These are phyloP conservation scores for Macrobrachium rosenbergii DNA, from an alignment of 1,140 invertebrate genomes.

Conservation along the genomic window DNA sequence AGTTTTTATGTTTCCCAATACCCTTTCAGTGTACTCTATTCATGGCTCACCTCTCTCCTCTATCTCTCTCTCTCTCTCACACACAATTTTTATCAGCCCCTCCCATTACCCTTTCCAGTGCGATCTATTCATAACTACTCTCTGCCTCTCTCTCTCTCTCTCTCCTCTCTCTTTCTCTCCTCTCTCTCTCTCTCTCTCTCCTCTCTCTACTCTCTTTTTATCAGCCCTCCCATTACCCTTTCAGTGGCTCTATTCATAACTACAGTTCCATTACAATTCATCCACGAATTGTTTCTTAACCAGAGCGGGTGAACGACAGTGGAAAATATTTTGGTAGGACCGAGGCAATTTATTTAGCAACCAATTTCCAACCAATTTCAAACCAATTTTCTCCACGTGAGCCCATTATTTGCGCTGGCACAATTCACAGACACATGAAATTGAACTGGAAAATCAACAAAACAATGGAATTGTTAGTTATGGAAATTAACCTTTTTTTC, in stretches of 20 bases:
- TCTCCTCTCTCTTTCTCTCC: neutral
- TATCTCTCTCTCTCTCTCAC: too few species aligned
- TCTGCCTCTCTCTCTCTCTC: neutral
- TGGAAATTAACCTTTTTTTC: slow-evolving; percentile 32
- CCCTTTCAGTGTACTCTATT: too few species aligned
- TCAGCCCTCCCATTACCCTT: neutral
- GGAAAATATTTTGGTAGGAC: too few species aligned
- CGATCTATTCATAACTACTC: too few species aligned
- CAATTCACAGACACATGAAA: slow-evolving; percentile 53
- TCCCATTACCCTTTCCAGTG: too few species aligned
- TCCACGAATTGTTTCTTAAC: too few species aligned
- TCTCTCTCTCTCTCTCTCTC: neutral
- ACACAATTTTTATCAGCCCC: too few species aligned
- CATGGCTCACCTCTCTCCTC: too few species aligned
- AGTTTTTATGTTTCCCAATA: too few species aligned
- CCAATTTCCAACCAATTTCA: neutral
- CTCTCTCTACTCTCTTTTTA: neutral
- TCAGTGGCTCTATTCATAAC: neutral
- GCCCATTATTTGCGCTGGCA: slow-evolving; percentile 36
- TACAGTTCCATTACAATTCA: too few species aligned
- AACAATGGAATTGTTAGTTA: slow-evolving; percentile 55
- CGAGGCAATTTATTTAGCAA: too few species aligned
- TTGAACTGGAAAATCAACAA: slow-evolving; percentile 55
- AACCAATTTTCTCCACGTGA: slow-evolving; percentile 26
- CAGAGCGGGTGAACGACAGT: too few species aligned